Base-by-base conservation (phyloP, 2,888 invertebrate species). In the Sinhomidia bicolor region DNA sequence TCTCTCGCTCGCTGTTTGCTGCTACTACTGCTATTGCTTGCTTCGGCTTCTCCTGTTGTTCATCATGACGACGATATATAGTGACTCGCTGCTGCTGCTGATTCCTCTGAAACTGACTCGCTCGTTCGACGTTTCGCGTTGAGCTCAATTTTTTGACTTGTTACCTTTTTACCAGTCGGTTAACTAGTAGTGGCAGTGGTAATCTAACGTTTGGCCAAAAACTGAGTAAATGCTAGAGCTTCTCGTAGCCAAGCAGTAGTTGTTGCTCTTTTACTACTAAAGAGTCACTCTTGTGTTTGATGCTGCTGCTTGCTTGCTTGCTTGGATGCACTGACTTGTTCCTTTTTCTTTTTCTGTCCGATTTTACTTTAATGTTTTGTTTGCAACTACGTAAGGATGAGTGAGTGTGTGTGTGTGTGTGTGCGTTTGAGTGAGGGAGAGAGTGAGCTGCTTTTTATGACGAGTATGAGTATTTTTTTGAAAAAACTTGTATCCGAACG, bases 61-160 rank as follows among this genome's bases (percentile, higher is more conserved):
- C 47, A 44, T 74, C 12, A 44, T 54, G 78, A 54, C 23, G 51
- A 44, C 51, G 51, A 44, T 76, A 78, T 32, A 78, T 78, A 54
- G 76, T 51, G 26, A 36, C 76, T 51, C 51, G 76, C 76, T 76
- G 12, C 32, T 57, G 54, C 54, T 80, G 14, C 79, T 60, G 57
- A 32, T 65, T 44, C 65, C 81, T 80, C 44, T 47, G 81, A 62
- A 62, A 51, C 29, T n/a, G 20, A 51, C 44, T 81, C 62, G 26
- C 41, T 81, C 81, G 62, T 26, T 57, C 54, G 62, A 32, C 60
- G 62, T 32, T 60, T 80, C 62, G 60, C 65, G 81, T 78, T 32
- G 10, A 71, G 57, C 83, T 83, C 14, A 51, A 68, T n/a, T 84
- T 84, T 74, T 76, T 84, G 57, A 83, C 83, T 71, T 57, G 83